phyloP scores from a whole-genome alignment of 2,113 vertebrate species.

The Trogon surrucura region DNA sequence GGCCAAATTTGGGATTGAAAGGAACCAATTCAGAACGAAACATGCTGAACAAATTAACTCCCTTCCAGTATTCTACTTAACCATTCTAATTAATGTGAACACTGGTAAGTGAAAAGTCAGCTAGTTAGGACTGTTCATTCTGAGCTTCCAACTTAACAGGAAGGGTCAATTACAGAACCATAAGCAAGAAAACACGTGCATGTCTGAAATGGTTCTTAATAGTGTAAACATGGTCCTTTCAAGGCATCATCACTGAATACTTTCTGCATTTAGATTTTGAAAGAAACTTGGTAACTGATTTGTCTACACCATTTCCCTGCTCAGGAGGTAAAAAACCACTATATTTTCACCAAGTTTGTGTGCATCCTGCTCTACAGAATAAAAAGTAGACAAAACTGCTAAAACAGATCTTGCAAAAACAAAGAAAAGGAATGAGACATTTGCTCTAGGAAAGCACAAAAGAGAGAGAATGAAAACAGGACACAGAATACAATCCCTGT shows the following conservation, averaged over 20 bases:
- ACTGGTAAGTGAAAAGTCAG: constrained; percentile 24
- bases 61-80: constrained; percentile 2
- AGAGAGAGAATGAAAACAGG: background rate
- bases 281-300: background rate
- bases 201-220: background rate
- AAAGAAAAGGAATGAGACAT: background rate
- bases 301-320: background rate
- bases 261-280: background rate
- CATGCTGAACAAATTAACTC: constrained; percentile 57
- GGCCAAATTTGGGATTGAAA: constrained; percentile 40
- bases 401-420: background rate
- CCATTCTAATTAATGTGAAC: constrained; percentile 40
- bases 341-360: background rate
- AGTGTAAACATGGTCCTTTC: background rate
- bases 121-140: constrained; percentile 6
- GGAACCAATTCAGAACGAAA: constrained; percentile 56
- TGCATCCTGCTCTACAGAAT: background rate
- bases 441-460: background rate
- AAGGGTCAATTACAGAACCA: background rate
- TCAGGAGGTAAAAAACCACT: background rate
- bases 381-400: background rate
- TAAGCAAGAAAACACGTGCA: background rate
- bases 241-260: background rate
- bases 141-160: background rate
- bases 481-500: background rate